Conservation (phyloP, 2,888 invertebrate genomes). For the Microchrysa polita region DNA sequence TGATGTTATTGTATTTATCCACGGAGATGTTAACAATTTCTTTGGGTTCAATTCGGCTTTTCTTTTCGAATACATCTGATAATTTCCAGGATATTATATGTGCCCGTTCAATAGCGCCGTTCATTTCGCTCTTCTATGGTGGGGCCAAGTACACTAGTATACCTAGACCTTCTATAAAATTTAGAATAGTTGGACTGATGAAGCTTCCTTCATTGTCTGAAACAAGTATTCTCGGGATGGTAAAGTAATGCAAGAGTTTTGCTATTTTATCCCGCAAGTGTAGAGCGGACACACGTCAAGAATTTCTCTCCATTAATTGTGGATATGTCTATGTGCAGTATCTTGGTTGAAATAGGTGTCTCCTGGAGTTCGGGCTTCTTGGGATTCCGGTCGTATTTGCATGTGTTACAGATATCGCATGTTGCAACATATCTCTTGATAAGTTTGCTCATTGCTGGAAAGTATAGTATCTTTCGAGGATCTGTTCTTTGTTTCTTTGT, state of each 20-base stretch:
- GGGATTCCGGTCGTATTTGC: slow-evolving; percentile 45
- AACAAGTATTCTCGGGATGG: slow-evolving; percentile 27
- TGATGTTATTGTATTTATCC: slow-evolving; percentile 19
- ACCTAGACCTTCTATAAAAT: slow-evolving; percentile 28
- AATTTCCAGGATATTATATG: slow-evolving; percentile 38
- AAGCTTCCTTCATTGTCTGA: slow-evolving; percentile 39
- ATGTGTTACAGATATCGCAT: slow-evolving; percentile 34
- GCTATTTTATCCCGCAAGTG: slow-evolving; percentile 40
- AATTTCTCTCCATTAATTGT: slow-evolving; percentile 35
- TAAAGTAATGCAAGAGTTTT: slow-evolving; percentile 44
- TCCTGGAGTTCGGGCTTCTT: slow-evolving; percentile 36
- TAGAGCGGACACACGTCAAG: no score
- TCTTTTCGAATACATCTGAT: slow-evolving; percentile 3
- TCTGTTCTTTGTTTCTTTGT: slow-evolving; percentile 4
- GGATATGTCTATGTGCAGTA: slow-evolving; percentile 40
- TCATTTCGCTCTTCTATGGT: slow-evolving; percentile 26
- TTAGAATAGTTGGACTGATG: slow-evolving; percentile 27
- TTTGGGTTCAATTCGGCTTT: slow-evolving; percentile 40
- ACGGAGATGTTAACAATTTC: neutral
- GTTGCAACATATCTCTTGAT: neutral
- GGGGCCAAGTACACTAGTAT: slow-evolving; percentile 16
- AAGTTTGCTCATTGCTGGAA: no score
- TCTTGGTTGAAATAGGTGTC: slow-evolving; percentile 43
- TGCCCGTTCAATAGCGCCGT: slow-evolving; percentile 20
- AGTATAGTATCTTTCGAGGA: neutral